Evolutionary conservation across 2,797 vertebrate species (phyloP), one percentile per base, ranked within the genome.

Genomic region (Chromobotia macracanthus): DNA sequence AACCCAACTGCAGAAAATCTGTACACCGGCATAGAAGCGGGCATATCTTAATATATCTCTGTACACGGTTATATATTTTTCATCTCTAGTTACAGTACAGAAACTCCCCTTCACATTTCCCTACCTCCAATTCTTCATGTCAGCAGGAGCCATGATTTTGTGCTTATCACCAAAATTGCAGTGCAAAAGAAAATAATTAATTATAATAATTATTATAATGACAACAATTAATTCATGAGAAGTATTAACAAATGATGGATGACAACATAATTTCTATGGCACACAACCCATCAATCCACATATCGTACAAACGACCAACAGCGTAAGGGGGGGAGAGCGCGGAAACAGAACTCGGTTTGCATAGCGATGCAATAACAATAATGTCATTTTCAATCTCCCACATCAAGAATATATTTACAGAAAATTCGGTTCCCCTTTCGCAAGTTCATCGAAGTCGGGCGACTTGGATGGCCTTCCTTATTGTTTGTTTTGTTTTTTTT

Each of bases 91-190:
- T 96, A 97, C 95, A 96, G 96, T 95, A 98, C 91, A 93, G 95
- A 95, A 94, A 96, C 94, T 95, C 95, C 95, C 92, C 93, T 95
- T 96, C 95, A 97, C 95, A 95, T 95, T 90, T 95, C 95, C 80
- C 94, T 90, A 94, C 93, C 94, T 94, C 93, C 93, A 92, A 92
- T 95, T 96, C 96, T 98, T 98, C 96, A 96, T 95, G 94, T 98
- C 95, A 96, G 93, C 94, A 96, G 96, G 96, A 98, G 96, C 95
- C 94, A 94, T 95, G 94, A 53, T 82, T 92, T 99, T 99, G 97
- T 99, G 97, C 98, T 99, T 99, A 96, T 99, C 97, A 97, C 96
- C 96, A 99, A 98, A 97, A 95, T 96, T 91, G 96, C 97, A 99
- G 97, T 99, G 98, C 98, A 99, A 99, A 89, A 86, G 94, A 96